These are phyloP conservation scores for Vidua chalybeata DNA, from an alignment of 2,113 vertebrate species.

Conservation along the genomic window DNA sequence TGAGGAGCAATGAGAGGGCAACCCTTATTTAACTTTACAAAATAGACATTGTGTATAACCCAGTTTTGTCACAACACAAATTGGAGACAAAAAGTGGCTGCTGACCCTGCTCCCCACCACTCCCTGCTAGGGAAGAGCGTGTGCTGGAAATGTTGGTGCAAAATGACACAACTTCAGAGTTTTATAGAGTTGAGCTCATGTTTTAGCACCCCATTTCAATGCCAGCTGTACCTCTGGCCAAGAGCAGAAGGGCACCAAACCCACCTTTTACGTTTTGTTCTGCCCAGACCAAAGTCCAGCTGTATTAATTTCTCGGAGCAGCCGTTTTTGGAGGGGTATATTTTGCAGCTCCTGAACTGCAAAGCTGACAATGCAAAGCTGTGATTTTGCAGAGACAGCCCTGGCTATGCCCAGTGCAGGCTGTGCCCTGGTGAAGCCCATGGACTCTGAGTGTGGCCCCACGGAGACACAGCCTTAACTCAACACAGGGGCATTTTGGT, in stretches of 20 bases:
- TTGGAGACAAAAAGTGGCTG: neutral
- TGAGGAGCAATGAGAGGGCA: conserved; percentile 26
- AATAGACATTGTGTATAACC: neutral
- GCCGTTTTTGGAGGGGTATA: neutral
- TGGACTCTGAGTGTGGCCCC: neutral
- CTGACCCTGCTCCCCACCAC: neutral
- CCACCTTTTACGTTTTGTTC: accelerated
- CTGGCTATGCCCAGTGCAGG: accelerated
- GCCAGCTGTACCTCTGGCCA: neutral
- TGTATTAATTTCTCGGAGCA: neutral
- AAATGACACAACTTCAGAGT: neutral
- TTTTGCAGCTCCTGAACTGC: neutral
- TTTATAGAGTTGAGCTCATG: neutral
- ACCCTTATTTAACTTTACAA: neutral
- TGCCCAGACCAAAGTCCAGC: neutral
- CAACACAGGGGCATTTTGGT: neutral
- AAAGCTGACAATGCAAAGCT: neutral
- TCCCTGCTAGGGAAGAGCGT: neutral
- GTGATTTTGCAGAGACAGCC: neutral
- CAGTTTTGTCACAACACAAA: neutral
- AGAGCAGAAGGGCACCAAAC: neutral
- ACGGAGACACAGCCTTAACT: neutral
- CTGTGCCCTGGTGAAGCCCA: neutral
- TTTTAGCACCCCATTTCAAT: neutral
- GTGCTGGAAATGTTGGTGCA: neutral